phyloP scores from a whole-genome alignment of 2,888 invertebrate genomes.

The Caenorhabditis sulstoni region DNA sequence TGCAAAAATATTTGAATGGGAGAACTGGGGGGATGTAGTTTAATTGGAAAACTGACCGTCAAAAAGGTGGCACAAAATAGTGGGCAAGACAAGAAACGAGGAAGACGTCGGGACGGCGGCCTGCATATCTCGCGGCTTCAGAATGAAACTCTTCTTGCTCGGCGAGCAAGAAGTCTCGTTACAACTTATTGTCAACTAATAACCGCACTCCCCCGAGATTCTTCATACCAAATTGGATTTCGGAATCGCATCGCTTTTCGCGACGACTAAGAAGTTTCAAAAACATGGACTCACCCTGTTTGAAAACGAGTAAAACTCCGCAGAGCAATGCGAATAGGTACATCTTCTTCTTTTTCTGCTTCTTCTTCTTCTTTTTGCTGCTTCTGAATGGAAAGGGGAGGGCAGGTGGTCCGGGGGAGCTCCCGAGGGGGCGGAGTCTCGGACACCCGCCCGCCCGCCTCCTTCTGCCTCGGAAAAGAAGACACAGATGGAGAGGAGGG shows the following conservation, averaged over 20 bases:
- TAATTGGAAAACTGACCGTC: conserved; percentile 72
- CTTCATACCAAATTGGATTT: conserved; percentile 24
- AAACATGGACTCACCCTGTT: conserved; percentile 36
- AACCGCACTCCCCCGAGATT: conserved; percentile 12
- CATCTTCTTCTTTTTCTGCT: background rate
- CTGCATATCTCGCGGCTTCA: conserved; percentile 9
- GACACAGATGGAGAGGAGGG: conserved; percentile 43
- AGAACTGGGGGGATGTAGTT: too few relatives aligned
- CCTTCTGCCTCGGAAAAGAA: conserved; percentile 10
- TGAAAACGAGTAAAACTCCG: conserved; percentile 44
- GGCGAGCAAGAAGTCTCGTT: conserved; percentile 17
- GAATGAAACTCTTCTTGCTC: conserved; percentile 13
- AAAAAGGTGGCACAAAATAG: conserved; percentile 75
- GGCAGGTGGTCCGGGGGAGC: conserved; percentile 28
- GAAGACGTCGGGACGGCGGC: conserved; percentile 33
- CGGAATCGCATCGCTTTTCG: background rate
- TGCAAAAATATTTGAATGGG: too few relatives aligned
- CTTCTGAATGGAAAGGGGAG: conserved; percentile 6
- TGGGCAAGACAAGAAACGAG: conserved; percentile 71
- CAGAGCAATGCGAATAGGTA: conserved; percentile 49
- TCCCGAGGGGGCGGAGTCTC: conserved; percentile 38
- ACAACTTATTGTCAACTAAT: conserved; percentile 48
- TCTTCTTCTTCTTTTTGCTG: background rate
- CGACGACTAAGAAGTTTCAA: conserved; percentile 5
- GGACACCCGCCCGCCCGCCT: too few relatives aligned